phyloP scores from a whole-genome alignment of 2,888 invertebrate genomes.

The Macaria notata region DNA sequence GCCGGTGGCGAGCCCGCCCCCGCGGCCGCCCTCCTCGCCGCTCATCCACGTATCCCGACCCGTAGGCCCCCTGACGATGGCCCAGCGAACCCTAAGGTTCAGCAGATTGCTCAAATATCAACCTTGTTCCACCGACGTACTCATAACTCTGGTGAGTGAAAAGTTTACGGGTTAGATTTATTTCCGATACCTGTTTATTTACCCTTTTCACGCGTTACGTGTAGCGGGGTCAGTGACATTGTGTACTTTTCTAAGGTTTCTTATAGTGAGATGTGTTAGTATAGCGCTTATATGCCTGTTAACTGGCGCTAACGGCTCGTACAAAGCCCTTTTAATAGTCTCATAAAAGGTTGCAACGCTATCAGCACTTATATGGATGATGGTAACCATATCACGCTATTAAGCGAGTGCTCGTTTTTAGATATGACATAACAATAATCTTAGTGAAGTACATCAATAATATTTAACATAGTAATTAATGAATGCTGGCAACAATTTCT shows the following conservation, averaged over 20 bases:
- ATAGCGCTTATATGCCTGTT: slow-evolving; percentile 12
- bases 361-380: slow-evolving; percentile 23
- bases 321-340: slow-evolving; percentile 23
- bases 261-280: slow-evolving; percentile 12
- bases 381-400: slow-evolving; percentile 17
- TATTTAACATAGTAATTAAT: too few species aligned
- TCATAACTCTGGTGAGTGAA: slow-evolving; percentile 68
- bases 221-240: slow-evolving; percentile 22
- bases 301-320: slow-evolving; percentile 16
- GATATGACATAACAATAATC: background rate
- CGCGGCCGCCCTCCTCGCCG: slow-evolving; percentile 65
- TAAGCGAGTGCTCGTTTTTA: slow-evolving; percentile 7
- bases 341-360: slow-evolving; percentile 22
- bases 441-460: too few species aligned
- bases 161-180: slow-evolving; percentile 23
- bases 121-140: slow-evolving; percentile 77
- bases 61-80: slow-evolving; percentile 84
- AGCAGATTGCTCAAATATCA: slow-evolving; percentile 86
- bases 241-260: slow-evolving; percentile 25
- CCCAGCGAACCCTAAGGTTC: slow-evolving; percentile 86
- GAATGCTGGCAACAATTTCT: background rate
- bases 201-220: slow-evolving; percentile 18
- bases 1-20: slow-evolving; percentile 74
- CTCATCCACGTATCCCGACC: slow-evolving; percentile 69
- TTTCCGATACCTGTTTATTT: slow-evolving; percentile 11